Percentiles rank a stretch among this genome's conserved stretches.
These are phyloP conservation scores for Ecliptopera silaceata DNA, from an alignment of 2,888 invertebrate genomes.

Conservation along the genomic window DNA sequence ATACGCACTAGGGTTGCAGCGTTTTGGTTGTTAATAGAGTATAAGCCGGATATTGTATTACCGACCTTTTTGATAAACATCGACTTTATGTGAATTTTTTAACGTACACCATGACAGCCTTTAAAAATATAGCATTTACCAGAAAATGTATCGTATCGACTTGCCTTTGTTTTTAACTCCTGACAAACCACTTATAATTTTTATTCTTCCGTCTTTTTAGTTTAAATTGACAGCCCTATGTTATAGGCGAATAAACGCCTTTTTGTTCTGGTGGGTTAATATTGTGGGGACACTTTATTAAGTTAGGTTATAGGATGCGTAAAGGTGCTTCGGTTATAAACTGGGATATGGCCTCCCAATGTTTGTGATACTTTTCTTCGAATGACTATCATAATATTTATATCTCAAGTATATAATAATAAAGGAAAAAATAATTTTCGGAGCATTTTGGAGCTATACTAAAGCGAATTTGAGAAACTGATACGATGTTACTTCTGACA, in stretches of 20 bases:
- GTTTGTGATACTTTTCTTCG: slow-evolving; percentile 25
- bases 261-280: slow-evolving; percentile 34
- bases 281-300: slow-evolving; percentile 39
- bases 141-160: no score
- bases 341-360: slow-evolving; percentile 28
- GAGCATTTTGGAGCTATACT: background rate
- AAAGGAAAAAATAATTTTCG: background rate
- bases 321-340: slow-evolving; percentile 36
- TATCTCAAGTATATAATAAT: background rate
- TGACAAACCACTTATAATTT: background rate
- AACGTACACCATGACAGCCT: no score
- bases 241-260: slow-evolving; percentile 35
- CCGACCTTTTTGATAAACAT: background rate
- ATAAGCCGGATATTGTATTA: background rate
- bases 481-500: no score
- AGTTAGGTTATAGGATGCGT: slow-evolving; percentile 35
- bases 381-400: slow-evolving; percentile 12
- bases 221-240: slow-evolving; percentile 16
- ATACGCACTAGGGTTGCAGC: slow-evolving; percentile 24
- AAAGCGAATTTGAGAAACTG: no score
- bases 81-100: background rate
- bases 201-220: background rate
- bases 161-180: no score
- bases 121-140: no score
- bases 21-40: background rate